Conservation (phyloP, 2,113 vertebrate species). For the Sceloporus undulatus region DNA sequence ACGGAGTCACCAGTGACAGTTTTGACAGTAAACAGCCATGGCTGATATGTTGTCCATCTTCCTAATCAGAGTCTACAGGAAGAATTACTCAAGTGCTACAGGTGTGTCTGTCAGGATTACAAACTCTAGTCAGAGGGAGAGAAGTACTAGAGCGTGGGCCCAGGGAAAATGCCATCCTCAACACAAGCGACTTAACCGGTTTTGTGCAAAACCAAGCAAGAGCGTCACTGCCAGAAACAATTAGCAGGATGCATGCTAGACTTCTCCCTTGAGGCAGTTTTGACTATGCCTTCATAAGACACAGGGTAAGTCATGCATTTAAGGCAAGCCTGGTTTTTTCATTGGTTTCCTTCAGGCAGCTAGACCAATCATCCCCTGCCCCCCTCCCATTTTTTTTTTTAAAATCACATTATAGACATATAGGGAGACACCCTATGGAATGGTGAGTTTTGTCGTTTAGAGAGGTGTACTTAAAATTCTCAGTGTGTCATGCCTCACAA, state of each 20-base stretch:
- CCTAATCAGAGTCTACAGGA: conserved; percentile 10
- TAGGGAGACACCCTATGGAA: no score
- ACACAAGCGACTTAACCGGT: conserved; percentile 37
- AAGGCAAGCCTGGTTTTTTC: neutral
- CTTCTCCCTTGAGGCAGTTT: neutral
- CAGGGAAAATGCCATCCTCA: neutral
- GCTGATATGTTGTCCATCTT: neutral
- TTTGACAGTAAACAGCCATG: neutral
- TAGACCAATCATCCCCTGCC: neutral
- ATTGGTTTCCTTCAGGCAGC: neutral
- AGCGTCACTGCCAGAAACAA: conserved; percentile 42
- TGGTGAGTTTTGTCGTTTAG: no score
- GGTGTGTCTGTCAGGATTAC: neutral
- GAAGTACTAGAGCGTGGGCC: conserved; percentile 34
- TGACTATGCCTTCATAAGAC: neutral
- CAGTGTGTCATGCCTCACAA: no score
- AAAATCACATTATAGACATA: no score
- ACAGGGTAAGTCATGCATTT: neutral
- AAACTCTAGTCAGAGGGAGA: neutral
- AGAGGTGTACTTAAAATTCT: no score
- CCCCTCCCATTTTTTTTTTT: no score
- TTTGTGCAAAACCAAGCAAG: neutral
- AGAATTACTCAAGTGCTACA: neutral
- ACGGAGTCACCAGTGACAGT: neutral
- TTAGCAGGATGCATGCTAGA: conserved; percentile 20